These are phyloP conservation scores for Coenonympha arcania DNA, from an alignment of 2,888 invertebrate species.

Conservation along the genomic window DNA sequence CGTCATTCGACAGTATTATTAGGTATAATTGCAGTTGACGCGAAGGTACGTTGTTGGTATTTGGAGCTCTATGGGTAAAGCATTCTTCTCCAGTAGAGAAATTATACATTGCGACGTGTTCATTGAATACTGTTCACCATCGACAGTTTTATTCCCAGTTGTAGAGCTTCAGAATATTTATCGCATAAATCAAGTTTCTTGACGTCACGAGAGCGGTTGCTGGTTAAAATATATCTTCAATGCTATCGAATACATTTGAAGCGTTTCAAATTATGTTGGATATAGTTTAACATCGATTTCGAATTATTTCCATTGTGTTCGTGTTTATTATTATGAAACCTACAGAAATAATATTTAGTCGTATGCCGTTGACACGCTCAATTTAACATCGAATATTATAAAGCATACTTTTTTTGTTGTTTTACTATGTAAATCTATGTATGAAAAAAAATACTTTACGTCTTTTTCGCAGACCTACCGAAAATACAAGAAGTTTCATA, in stretches of 20 bases:
- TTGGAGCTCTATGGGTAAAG: background rate
- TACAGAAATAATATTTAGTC: background rate
- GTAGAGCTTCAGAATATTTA: constrained; percentile 37
- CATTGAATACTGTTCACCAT: no score
- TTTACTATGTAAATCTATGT: no score
- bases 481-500: no score
- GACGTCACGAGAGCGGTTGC: constrained; percentile 44
- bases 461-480: no score
- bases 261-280: constrained; percentile 20
- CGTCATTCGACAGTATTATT: constrained; percentile 27
- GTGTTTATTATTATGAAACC: constrained; percentile 8
- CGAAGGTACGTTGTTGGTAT: background rate
- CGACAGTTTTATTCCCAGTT: constrained; percentile 26
- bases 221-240: constrained; percentile 38
- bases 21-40: no score
- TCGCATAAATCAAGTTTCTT: constrained; percentile 46
- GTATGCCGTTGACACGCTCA: no score
- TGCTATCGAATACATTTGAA: constrained; percentile 24
- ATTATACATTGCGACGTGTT: constrained; percentile 23
- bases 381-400: no score
- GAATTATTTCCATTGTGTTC: constrained; percentile 5
- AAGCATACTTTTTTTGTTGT: no score
- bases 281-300: constrained; percentile 7
- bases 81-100: constrained; percentile 25
- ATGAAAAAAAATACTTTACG: no score